A percentile compares a stretch with the other conserved stretches of the same genome.
These are phyloP conservation scores for Notodonta dromedarius DNA, from an alignment of 2,888 invertebrate genomes.

Conservation along the genomic window DNA sequence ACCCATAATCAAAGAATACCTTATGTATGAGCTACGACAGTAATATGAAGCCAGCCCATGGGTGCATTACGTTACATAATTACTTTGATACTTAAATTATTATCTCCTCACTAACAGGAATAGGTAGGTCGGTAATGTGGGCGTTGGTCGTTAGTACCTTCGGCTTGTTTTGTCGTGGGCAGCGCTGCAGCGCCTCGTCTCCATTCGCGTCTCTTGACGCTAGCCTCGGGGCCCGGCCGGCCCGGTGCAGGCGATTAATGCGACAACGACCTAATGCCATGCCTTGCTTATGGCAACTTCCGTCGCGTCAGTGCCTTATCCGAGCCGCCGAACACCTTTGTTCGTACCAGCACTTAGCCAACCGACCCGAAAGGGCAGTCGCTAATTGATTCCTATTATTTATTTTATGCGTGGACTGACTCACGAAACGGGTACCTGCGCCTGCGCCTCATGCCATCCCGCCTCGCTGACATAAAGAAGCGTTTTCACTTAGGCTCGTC, in stretches of 20 bases:
- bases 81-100: background rate
- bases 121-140: background rate
- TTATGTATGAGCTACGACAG: too few species aligned
- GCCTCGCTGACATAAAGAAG: constrained; percentile 19
- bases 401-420: constrained; percentile 54
- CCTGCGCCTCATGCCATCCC: constrained; percentile 30
- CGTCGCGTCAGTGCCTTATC: constrained; percentile 60
- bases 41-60: too few species aligned
- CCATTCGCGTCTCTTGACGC: background rate
- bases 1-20: too few species aligned
- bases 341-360: constrained; percentile 60
- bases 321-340: constrained; percentile 60
- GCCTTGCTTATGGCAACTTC: constrained; percentile 62
- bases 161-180: background rate
- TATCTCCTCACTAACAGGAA: background rate
- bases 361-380: constrained; percentile 55
- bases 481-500: constrained; percentile 17
- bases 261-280: constrained; percentile 25
- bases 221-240: background rate
- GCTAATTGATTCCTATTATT: constrained; percentile 65
- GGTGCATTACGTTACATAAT: constrained; percentile 9
- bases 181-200: constrained; percentile 8
- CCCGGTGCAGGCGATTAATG: constrained; percentile 20
- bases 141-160: background rate
- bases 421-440: constrained; percentile 46